Base-by-base conservation (phyloP, 2,797 vertebrate species). In the Microcaecilia unicolor region DNA sequence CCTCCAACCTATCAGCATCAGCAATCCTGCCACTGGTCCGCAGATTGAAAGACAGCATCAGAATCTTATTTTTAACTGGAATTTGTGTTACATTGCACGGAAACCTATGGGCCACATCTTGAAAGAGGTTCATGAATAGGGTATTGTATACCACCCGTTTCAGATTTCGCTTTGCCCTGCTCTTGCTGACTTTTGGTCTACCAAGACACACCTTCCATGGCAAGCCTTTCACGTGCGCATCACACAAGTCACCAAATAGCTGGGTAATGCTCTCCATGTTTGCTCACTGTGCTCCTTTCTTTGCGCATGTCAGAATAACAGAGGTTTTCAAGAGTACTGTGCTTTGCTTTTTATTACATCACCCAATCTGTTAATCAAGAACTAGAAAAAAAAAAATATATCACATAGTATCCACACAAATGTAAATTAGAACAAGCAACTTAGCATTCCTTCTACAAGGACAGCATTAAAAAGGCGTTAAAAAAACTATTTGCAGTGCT, bases 1-100 rank as follows among this genome's bases (percentile, higher is more conserved):
- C 80, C 69, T 98, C 96, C 62, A 99, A 47, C 15, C 78, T 79
- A 29, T 97, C 91, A 0, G 94, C 96, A 6, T 97, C 89, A 15
- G 83, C 78, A 10, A 69, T 51, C 17, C 83, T 75, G 9, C 91
- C 91, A 1, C 83, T 81, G 24, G 97, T 86, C 1, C 94, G 76
- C 47, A 98, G 37, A 61, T 96, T 87, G 44, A 99, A 98, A 28
- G 91, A 93, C 47, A 96, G 64, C 96, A 99, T 91, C 46, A 98
- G 67, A 37, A 97, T 64, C 72, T 81, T 92, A 74, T 93, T 98
- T 38, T 83, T 88, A 31, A 90, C 71, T 0, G 94, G 92, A 1
- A 89, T 85, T 18, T 43, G 74, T 2, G 76, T 47, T 14, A 51
- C 1, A 0, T 48, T 48, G 4, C 70, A 55, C 3, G 71, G 87